Evolutionary conservation across 2,113 vertebrate species (phyloP).

Genomic region (Solea senegalensis): DNA sequence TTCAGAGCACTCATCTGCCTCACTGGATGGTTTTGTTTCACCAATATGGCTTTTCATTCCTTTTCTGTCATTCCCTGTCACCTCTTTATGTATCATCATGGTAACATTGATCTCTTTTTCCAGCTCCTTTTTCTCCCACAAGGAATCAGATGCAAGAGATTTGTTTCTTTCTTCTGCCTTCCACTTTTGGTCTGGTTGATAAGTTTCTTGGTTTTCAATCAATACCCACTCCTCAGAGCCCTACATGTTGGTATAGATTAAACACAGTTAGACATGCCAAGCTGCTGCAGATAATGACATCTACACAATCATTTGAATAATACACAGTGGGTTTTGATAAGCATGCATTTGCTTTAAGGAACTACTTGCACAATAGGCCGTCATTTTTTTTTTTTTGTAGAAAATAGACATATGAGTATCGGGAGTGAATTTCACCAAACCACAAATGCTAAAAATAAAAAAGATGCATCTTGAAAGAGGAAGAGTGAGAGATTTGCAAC

Average conservation of each 20-base stretch:
- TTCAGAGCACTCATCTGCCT: slow-evolving; percentile 55
- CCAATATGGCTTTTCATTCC: slow-evolving; percentile 77
- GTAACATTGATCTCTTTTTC: slow-evolving; percentile 68
- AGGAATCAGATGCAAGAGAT: slow-evolving; percentile 67
- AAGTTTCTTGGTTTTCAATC: slow-evolving; percentile 93
- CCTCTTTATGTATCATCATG: slow-evolving; percentile 78
- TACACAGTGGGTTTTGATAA: slow-evolving; percentile 1
- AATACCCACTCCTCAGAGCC: slow-evolving; percentile 99
- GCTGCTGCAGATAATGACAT: slow-evolving; percentile 44
- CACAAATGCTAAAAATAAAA: slow-evolving; percentile 10
- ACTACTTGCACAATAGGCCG: slow-evolving; percentile 4
- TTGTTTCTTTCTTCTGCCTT: slow-evolving; percentile 76
- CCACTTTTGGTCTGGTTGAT: slow-evolving; percentile 85
- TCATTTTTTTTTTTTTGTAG: neutral
- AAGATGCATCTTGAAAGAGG: slow-evolving; percentile 13
- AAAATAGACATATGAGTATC: neutral
- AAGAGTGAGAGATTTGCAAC: slow-evolving; percentile 80
- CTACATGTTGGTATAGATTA: slow-evolving; percentile 97
- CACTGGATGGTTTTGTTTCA: slow-evolving; percentile 53
- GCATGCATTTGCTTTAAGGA: slow-evolving; percentile 5
- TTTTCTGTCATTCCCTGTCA: slow-evolving; percentile 72
- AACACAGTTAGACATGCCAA: slow-evolving; percentile 90
- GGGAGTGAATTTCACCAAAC: slow-evolving; percentile 13
- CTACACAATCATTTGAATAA: slow-evolving; percentile 31
- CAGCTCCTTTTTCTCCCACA: slow-evolving; percentile 70